Evolutionary conservation across 2,888 invertebrate species (phyloP).

Genomic region (Pegoplata infirma): DNA sequence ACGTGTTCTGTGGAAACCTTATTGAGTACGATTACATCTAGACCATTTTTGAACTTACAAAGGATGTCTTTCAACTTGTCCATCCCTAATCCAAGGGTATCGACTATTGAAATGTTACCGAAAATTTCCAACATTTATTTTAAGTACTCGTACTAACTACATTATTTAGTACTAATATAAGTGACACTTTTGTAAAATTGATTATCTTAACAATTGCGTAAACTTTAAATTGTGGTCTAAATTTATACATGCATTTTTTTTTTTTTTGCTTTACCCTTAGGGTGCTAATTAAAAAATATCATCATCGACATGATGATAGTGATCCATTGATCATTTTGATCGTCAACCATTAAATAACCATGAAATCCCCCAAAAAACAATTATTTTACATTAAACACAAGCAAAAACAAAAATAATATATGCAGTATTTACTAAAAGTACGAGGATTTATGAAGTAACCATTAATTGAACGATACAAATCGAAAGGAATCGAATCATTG

Average conservation of each 20-base stretch:
- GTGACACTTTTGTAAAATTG: neutral
- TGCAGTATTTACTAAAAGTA: neutral
- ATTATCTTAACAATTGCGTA: neutral
- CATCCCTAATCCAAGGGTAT: no score
- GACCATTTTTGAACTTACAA: no score
- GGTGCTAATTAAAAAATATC: conserved; percentile 60
- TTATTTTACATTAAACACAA: conserved; percentile 46
- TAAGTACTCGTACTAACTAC: no score
- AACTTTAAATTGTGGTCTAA: neutral
- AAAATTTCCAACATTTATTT: no score
- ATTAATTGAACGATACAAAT: conserved; percentile 62
- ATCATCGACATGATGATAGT: conserved; percentile 53
- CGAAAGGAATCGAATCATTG: conserved; percentile 58
- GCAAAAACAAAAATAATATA: neutral
- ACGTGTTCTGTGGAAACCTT: no score
- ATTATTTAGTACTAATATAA: neutral
- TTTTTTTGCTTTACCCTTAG: conserved; percentile 43
- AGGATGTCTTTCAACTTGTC: no score
- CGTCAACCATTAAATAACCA: conserved; percentile 51
- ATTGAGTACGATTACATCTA: no score
- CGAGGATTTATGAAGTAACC: conserved; percentile 49
- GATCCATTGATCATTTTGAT: conserved; percentile 52
- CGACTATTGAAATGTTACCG: no score
- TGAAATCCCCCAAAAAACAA: conserved; percentile 56
- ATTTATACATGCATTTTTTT: neutral